Evolutionary conservation across 2,888 invertebrate genomes (phyloP).

Genomic region (Drosophila parthenogenetica): DNA sequence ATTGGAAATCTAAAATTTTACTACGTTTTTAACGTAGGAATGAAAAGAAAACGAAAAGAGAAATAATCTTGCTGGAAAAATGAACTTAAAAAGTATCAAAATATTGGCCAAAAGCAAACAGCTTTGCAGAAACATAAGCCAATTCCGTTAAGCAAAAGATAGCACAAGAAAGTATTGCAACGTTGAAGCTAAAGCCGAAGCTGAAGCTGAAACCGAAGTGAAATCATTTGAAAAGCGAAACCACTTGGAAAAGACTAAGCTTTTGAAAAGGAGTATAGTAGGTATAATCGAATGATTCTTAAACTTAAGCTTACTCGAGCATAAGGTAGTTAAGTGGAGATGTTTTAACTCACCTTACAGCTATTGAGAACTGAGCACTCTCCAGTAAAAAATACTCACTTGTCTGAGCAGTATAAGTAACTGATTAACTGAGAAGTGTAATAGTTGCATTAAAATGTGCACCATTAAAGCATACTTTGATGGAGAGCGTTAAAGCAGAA

Average conservation of each 20-base stretch:
- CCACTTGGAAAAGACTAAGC: slow-evolving; percentile 10
- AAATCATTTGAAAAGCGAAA: slow-evolving; percentile 7
- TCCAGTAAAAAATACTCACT: too few relatives aligned
- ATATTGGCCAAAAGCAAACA: neutral
- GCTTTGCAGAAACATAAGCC: too few relatives aligned
- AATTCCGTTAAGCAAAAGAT: too few relatives aligned
- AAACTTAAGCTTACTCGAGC: slow-evolving; percentile 4
- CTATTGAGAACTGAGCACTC: neutral
- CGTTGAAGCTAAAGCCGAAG: neutral
- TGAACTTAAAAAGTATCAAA: neutral
- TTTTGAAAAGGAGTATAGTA: neutral
- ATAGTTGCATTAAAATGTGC: neutral
- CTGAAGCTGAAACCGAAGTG: neutral
- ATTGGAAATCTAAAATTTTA: too few relatives aligned
- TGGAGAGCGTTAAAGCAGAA: too few relatives aligned
- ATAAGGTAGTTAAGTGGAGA: neutral
- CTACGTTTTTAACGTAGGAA: neutral
- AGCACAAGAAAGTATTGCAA: neutral
- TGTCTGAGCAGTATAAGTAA: neutral
- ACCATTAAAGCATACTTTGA: neutral
- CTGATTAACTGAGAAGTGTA: neutral
- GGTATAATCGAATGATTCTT: slow-evolving; percentile 10
- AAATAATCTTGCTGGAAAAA: neutral
- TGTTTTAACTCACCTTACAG: slow-evolving; percentile 6
- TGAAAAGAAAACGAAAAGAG: neutral